Conservation (phyloP, 2,888 invertebrate genomes). For the Latheticus oryzae region DNA sequence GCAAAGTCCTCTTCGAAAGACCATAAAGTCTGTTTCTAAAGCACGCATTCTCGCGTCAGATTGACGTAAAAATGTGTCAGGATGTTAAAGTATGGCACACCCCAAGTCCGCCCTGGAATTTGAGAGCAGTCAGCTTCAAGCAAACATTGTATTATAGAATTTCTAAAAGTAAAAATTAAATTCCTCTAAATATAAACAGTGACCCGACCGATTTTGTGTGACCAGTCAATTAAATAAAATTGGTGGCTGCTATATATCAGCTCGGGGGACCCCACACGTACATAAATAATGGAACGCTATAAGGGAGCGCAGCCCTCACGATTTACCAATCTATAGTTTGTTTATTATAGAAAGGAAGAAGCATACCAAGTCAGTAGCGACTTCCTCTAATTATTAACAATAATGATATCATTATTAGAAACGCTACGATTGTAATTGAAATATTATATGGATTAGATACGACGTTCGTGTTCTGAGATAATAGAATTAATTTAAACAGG, state of each 20-base stretch:
- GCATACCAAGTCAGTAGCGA: slow-evolving; percentile 17
- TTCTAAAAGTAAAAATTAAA: slow-evolving; percentile 35
- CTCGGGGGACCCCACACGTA: slow-evolving; percentile 59
- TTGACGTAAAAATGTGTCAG: slow-evolving; percentile 51
- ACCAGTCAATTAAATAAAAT: slow-evolving; percentile 64
- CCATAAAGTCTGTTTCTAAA: slow-evolving; percentile 45
- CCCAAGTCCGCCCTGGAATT: slow-evolving; percentile 36
- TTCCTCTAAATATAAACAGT: slow-evolving; percentile 51
- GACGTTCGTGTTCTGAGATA: slow-evolving; percentile 29
- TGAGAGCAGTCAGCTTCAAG: slow-evolving; percentile 9
- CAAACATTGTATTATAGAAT: too few relatives aligned
- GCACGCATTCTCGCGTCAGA: slow-evolving; percentile 46
- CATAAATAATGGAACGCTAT: slow-evolving; percentile 58
- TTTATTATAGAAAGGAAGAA: slow-evolving; percentile 10
- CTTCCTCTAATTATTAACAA: slow-evolving; percentile 21
- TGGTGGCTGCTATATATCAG: slow-evolving; percentile 63
- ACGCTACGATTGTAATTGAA: slow-evolving; percentile 26
- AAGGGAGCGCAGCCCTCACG: slow-evolving; percentile 37
- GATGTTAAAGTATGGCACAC: slow-evolving; percentile 39
- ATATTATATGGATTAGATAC: slow-evolving; percentile 23
- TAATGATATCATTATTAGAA: slow-evolving; percentile 30
- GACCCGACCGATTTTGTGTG: slow-evolving; percentile 58
- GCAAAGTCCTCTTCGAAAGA: too few relatives aligned
- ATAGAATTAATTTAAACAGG: slow-evolving; percentile 32
- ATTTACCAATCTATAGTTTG: too few relatives aligned